Evolutionary conservation across 53 echinoderm and acorn worm genomes (phyloP).

Genomic region (Stichopus horrens): DNA sequence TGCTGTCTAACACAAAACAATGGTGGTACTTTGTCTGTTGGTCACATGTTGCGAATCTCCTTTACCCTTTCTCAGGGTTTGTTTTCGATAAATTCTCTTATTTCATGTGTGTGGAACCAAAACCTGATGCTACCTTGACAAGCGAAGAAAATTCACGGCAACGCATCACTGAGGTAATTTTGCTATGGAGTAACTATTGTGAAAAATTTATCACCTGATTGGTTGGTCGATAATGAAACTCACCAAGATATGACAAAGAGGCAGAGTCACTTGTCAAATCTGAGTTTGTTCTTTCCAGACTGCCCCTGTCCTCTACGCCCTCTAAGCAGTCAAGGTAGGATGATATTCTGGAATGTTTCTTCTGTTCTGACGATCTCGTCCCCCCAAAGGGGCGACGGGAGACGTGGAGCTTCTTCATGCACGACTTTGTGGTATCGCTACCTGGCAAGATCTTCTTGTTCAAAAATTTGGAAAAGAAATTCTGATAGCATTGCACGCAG

Average conservation of each 20-base stretch:
- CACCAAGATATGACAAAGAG: constrained; percentile 64
- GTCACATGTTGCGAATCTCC: too few species aligned
- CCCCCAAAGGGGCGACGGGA: neutral
- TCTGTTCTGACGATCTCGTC: constrained; percentile 33
- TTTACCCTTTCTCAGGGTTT: too few species aligned
- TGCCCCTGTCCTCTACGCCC: constrained; percentile 23
- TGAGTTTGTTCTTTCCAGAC: constrained; percentile 61
- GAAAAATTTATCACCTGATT: neutral
- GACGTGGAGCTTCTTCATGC: constrained; percentile 74
- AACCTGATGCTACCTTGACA: too few species aligned
- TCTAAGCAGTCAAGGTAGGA: constrained; percentile 32
- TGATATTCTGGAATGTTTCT: constrained; percentile 20
- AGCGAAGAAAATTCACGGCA: too few species aligned
- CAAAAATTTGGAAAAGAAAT: constrained; percentile 88
- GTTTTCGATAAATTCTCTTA: too few species aligned
- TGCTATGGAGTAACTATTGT: too few species aligned
- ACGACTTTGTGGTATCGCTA: constrained; percentile 67
- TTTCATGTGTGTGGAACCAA: too few species aligned
- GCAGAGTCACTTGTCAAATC: constrained; percentile 75
- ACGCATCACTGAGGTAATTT: too few species aligned
- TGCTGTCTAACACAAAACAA: too few species aligned
- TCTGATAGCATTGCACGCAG: constrained; percentile 92
- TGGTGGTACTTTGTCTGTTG: too few species aligned
- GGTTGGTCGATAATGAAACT: neutral
- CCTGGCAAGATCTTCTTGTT: constrained; percentile 85